Conservation (phyloP, 1,140 invertebrate species). For the Lamellibrachia luymesi region DNA sequence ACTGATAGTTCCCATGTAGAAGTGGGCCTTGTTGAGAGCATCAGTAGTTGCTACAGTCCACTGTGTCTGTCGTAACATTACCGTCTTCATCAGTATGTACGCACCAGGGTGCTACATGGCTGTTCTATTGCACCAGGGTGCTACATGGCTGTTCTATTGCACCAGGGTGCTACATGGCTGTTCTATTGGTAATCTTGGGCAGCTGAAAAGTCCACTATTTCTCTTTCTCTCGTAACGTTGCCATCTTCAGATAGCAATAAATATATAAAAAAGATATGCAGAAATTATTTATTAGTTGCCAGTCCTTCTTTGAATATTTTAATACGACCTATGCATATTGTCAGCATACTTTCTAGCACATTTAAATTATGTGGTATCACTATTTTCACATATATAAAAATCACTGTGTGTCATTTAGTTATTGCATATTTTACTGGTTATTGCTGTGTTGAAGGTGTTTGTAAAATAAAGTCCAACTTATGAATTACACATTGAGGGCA, state of each 20-base stretch:
- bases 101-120: not conserved
- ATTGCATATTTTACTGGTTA: not conserved
- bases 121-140: not conserved
- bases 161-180: not conserved
- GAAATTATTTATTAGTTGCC: not conserved
- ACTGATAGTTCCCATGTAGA: not conserved
- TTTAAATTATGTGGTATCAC: not conserved
- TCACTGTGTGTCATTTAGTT: not conserved
- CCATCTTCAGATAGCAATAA: not conserved
- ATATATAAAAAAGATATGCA: not conserved
- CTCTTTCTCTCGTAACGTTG: not conserved
- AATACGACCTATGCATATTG: not conserved
- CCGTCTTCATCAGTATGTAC: not conserved
- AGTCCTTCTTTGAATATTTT: not conserved
- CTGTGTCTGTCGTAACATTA: not conserved
- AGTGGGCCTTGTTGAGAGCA: not conserved
- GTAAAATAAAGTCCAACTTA: constrained; percentile 5
- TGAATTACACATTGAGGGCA: not conserved
- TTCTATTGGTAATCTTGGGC: not conserved
- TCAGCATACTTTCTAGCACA: not conserved
- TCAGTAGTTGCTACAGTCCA: not conserved
- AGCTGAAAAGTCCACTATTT: no score
- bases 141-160: no score
- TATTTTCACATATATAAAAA: not conserved
- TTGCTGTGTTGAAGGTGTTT: not conserved